A percentile compares a stretch with the other conserved stretches of the same genome.
phyloP scores from a whole-genome alignment of 2,797 vertebrate species.

The Urocyon cinereoargenteus region DNA sequence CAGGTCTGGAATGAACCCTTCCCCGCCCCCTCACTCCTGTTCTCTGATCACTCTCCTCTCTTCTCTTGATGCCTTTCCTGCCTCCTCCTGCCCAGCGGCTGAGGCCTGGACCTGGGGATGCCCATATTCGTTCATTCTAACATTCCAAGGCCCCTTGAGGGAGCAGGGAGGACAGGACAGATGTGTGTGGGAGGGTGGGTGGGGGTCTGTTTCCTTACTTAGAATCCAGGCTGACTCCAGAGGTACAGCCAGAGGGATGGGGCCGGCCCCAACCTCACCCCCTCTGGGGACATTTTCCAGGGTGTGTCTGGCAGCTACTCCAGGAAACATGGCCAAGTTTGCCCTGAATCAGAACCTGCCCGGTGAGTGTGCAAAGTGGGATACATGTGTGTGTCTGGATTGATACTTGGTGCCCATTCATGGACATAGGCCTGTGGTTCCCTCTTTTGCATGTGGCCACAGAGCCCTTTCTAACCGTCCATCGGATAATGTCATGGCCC shows the following conservation, averaged over 20 bases:
- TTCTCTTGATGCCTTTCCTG: neutral
- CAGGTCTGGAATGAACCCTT: neutral
- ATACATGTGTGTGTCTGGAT: neutral
- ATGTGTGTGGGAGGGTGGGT: neutral
- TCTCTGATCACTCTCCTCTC: neutral
- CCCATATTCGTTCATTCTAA: neutral
- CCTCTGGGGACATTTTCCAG: constrained; percentile 61
- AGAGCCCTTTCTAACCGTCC: neutral
- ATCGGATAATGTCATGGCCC: neutral
- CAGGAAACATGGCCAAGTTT: constrained; percentile 94
- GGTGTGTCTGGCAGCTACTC: neutral
- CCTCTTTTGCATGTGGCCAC: neutral
- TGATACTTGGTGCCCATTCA: neutral
- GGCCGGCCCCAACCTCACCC: neutral
- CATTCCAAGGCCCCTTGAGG: neutral
- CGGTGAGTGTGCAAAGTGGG: constrained; percentile 89
- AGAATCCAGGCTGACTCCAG: neutral
- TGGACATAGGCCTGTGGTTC: neutral
- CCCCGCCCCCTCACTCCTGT: neutral
- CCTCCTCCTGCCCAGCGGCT: neutral
- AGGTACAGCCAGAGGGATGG: neutral
- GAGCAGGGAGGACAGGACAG: neutral
- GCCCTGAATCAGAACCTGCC: constrained; percentile 94
- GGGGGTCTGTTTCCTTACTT: neutral
- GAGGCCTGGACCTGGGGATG: neutral